These are phyloP conservation scores for Xerus rutilus DNA, from an alignment of 2,797 vertebrate genomes.

Conservation along the genomic window DNA sequence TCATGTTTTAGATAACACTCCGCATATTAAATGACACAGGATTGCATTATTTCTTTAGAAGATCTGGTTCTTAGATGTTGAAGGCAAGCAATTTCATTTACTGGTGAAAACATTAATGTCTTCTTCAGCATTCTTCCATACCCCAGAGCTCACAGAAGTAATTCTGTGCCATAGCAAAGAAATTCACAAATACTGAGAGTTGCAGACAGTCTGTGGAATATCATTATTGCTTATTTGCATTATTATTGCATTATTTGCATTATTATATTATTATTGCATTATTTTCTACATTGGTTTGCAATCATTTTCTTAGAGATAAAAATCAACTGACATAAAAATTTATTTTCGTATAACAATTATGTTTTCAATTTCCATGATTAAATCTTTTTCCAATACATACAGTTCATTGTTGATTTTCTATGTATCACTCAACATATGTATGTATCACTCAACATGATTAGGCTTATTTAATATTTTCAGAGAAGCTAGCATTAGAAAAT, in stretches of 20 bases:
- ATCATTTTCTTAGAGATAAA: not conserved
- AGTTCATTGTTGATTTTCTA: not conserved
- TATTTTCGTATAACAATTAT: not conserved
- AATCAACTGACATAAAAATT: not conserved
- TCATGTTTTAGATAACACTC: not conserved
- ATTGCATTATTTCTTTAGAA: not conserved
- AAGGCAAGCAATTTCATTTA: not conserved
- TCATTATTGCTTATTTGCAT: not conserved
- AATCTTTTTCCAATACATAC: not conserved
- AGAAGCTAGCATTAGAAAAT: not conserved
- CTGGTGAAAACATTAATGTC: not conserved
- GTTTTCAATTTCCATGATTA: not conserved
- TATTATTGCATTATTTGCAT: too few relatives aligned
- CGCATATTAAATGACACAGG: not conserved
- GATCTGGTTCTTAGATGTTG: not conserved
- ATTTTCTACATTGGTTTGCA: not conserved
- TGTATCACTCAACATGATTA: not conserved
- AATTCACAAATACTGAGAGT: not conserved
- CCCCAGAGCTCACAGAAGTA: not conserved
- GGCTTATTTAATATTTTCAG: not conserved
- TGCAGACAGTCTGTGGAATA: not conserved
- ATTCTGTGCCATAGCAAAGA: not conserved
- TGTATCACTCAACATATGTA: not conserved
- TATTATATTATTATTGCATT: not conserved
- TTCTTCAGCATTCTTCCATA: not conserved